Evolutionary conservation across 2,888 invertebrate genomes (phyloP).

Genomic region (Drosophila mercatorum): DNA sequence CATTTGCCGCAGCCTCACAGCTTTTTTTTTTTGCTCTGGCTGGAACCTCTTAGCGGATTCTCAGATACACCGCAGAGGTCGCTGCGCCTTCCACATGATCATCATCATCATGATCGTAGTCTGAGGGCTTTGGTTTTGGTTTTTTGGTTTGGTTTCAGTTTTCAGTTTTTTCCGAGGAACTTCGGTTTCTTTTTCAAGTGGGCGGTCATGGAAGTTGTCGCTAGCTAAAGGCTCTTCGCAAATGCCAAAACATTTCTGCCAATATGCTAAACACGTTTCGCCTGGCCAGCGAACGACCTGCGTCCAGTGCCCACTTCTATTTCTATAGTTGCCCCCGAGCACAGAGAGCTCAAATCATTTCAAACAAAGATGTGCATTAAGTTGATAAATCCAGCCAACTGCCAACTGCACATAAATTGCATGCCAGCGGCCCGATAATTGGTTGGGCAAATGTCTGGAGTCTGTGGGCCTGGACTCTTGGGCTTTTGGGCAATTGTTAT

Average conservation of each 20-base stretch:
- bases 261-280: slow-evolving; percentile 76
- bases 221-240: slow-evolving; percentile 37
- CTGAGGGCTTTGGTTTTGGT: slow-evolving; percentile 22
- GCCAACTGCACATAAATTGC: slow-evolving; percentile 66
- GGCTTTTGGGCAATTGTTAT: slow-evolving; percentile 71
- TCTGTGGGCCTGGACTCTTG: slow-evolving; percentile 4
- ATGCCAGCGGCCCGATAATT: slow-evolving; percentile 66
- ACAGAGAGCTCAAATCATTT: slow-evolving; percentile 64
- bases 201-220: slow-evolving; percentile 78
- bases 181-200: slow-evolving; percentile 57
- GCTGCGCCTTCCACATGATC: slow-evolving; percentile 53
- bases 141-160: slow-evolving; percentile 17
- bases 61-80: slow-evolving; percentile 54
- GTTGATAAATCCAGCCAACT: slow-evolving; percentile 55
- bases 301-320: slow-evolving; percentile 54
- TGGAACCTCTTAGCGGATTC: slow-evolving; percentile 45
- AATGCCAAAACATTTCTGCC: slow-evolving; percentile 63
- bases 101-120: slow-evolving; percentile 30
- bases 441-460: slow-evolving; percentile 37
- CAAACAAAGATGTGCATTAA: slow-evolving; percentile 74
- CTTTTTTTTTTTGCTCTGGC: slow-evolving; percentile 37
- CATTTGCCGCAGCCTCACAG: slow-evolving; percentile 61
- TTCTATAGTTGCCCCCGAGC: slow-evolving; percentile 71
- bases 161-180: slow-evolving; percentile 47
- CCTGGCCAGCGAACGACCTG: slow-evolving; percentile 1